A percentile compares a stretch with the other conserved stretches of the same genome.
phyloP scores from a whole-genome alignment of 2,113 vertebrate species.

The Indri indri region DNA sequence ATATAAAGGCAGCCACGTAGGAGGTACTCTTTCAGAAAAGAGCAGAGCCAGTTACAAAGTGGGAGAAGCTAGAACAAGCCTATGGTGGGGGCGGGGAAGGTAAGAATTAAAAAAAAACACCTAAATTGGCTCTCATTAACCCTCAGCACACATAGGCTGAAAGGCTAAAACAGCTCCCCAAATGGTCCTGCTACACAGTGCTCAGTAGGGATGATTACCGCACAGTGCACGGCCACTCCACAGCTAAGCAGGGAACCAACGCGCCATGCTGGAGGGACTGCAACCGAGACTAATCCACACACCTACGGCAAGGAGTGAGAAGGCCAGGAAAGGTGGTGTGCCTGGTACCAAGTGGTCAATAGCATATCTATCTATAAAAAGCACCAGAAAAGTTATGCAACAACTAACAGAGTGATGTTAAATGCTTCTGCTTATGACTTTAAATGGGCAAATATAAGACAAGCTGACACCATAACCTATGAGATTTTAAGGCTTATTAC shows the following conservation, averaged over 20 bases:
- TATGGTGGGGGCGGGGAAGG: not conserved
- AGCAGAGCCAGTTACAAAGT: not conserved
- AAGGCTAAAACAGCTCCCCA: not conserved
- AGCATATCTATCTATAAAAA: not conserved
- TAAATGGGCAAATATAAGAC: not conserved
- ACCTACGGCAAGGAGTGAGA: not conserved
- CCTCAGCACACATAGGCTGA: not conserved
- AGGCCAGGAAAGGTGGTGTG: not conserved
- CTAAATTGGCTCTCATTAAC: not conserved
- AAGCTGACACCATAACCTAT: not conserved
- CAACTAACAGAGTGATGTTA: not conserved
- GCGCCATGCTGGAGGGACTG: not conserved
- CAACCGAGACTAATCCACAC: not conserved
- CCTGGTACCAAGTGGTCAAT: not conserved
- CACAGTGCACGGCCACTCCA: not conserved
- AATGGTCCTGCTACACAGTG: not conserved
- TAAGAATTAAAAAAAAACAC: not conserved
- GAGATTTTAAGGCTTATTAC: not conserved
- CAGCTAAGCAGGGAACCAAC: not conserved
- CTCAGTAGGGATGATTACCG: not conserved
- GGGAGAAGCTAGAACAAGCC: not conserved
- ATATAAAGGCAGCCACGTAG: not conserved
- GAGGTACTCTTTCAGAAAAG: not conserved
- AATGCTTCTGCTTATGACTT: not conserved
- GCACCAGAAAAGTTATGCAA: not conserved